Base-by-base conservation (phyloP, 1,140 invertebrate species). In the Cotesia vestalis region DNA sequence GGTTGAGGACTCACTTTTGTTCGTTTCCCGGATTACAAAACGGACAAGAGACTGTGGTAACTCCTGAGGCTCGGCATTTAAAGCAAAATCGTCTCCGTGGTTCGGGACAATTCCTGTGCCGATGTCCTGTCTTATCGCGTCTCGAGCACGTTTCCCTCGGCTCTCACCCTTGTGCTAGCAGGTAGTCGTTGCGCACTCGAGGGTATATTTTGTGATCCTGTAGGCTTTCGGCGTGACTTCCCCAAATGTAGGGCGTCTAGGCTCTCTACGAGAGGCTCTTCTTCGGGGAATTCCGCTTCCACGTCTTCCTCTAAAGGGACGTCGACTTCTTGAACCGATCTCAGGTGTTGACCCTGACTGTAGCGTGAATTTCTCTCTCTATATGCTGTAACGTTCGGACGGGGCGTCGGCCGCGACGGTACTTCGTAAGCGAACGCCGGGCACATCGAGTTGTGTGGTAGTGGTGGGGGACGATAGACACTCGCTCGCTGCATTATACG, bases 381-480 rank as follows among this genome's bases (percentile, higher is more conserved):
- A 38, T 17, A 17, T n/a, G 63, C n/a, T n/a, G n/a, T n/a, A n/a
- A n/a, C n/a, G n/a, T n/a, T n/a, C n/a, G n/a, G n/a, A n/a, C n/a
- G n/a, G n/a, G n/a, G n/a, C n/a, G n/a, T n/a, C n/a, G n/a, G n/a
- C n/a, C n/a, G n/a, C n/a, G n/a, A n/a, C n/a, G n/a, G n/a, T n/a
- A n/a, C n/a, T n/a, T n/a, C n/a, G 27, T 27, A 55, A 0, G 66
- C 66, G 14, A 57, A 68, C 3, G 27, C 1, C 0, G 66, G 66
- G 27, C 53, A 68, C 66, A 68, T 55, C 3, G 66, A 35, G n/a
- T 57, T 27, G 2, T 38, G 34, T 8, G 66, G 66, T 36, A 5
- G 4, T 0, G 53, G 66, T 17, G 59, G 66, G 11, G 17, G 46
- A n/a, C 46, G 12, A 9, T 27, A 27, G 4, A 27, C 34, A 8